phyloP scores from a whole-genome alignment of 2,113 vertebrate genomes.

The Clarias gariepinus region DNA sequence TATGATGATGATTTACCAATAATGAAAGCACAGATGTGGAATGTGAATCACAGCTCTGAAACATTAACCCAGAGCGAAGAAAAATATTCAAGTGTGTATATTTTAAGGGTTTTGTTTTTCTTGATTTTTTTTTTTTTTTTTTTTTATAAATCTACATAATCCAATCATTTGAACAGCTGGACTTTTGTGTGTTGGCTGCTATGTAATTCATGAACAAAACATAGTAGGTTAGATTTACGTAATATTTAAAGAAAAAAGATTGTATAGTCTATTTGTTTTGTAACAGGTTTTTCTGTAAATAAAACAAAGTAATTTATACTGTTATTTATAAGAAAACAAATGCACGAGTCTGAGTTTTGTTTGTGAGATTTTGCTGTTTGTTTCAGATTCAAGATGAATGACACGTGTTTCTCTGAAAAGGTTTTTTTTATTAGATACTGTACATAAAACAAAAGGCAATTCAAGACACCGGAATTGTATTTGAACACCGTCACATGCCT shows the following conservation, averaged over 20 bases:
- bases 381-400: background rate
- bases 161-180: conserved; percentile 95
- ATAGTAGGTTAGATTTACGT: conserved; percentile 97
- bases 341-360: conserved; percentile 44
- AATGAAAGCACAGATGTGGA: conserved; percentile 87
- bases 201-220: conserved; percentile 99
- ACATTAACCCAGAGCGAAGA: conserved; percentile 74
- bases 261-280: conserved; percentile 99
- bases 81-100: conserved; percentile 94
- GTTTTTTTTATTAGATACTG: conserved; percentile 72
- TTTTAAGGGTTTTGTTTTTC: conserved; percentile 60
- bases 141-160: conserved; percentile 86
- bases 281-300: conserved; percentile 99
- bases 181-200: conserved; percentile 97
- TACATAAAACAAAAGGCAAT: conserved; percentile 71
- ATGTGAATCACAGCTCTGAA: conserved; percentile 82
- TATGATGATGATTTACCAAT: conserved; percentile 45
- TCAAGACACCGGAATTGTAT: conserved; percentile 53
- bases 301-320: conserved; percentile 99
- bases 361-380: background rate
- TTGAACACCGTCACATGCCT: conserved; percentile 46
- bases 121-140: conserved; percentile 61
- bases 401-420: conserved; percentile 60
- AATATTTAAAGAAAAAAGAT: conserved; percentile 99
- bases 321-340: conserved; percentile 95